Base-by-base conservation (phyloP, 2,113 vertebrate species). In the Stegastes partitus region DNA sequence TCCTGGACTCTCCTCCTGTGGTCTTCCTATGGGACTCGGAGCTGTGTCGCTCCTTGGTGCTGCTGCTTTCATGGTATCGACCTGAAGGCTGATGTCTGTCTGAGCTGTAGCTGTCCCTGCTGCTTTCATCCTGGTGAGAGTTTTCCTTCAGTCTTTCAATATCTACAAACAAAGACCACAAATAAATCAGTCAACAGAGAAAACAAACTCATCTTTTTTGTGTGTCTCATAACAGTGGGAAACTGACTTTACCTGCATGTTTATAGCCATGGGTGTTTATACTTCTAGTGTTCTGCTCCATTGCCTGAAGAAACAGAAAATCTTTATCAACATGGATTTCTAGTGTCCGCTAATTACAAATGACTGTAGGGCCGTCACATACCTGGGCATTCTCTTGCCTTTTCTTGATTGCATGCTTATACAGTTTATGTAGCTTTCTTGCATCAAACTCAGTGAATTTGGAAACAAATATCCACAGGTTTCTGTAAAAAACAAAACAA, bases 381-480 rank as follows among this genome's bases (percentile, higher is more conserved):
- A 99, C 98, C 96, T 97, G 97, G 85, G 94, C 90, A 1, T 90
- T 98, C 84, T 99, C 98, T 45, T 98, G 97, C 10, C 98, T 95
- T 89, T 99, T 99, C 94, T 99, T 99, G 92, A 99, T 98, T 68
- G 98, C 98, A 78, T 99, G 98, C 69, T 99, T 99, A 89, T 99
- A 99, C 11, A 99, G 90, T 62, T 99, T 99, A 89, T 99, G 98
- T 71, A 99, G 87, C 66, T 99, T 99, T 87, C 98, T 97, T 78
- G 98, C 98, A 89, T 99, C 98, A 91, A 99, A 99, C 91, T 99
- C 98, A 1, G 98, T 99, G 93, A 99, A 99, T 85, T 99, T 99
- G 23, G 98, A 99, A 54, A 99, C 98, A 93, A 99, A 99, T 91
- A 99, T 99, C 98, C 98, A 99, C 74, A 99, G 89, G 89, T 99